phyloP scores from a whole-genome alignment of 1,140 invertebrate species.

The Eurytemora carolleeae region DNA sequence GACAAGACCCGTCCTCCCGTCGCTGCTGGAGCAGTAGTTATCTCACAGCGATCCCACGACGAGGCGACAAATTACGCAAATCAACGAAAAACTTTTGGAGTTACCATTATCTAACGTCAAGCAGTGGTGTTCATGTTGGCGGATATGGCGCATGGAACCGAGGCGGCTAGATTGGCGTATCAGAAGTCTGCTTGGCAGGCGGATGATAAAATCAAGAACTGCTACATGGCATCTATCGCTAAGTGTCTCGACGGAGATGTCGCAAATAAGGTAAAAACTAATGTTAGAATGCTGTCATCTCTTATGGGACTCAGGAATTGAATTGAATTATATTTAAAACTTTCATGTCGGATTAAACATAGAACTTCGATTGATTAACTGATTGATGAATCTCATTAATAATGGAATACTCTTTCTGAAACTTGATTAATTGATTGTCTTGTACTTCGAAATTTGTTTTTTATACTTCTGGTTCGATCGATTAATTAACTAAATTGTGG shows the following conservation, averaged over 20 bases:
- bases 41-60: slow-evolving; percentile 70
- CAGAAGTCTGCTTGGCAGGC: slow-evolving; percentile 69
- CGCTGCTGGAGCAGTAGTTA: slow-evolving; percentile 65
- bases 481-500: no score
- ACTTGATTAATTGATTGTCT: no score
- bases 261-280: slow-evolving; percentile 81
- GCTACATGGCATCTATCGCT: slow-evolving; percentile 71
- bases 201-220: slow-evolving; percentile 58
- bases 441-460: no score
- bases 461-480: no score
- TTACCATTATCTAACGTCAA: slow-evolving; percentile 57
- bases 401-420: no score
- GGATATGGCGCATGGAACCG: slow-evolving; percentile 84
- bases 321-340: no score
- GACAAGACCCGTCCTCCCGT: slow-evolving; percentile 80
- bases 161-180: slow-evolving; percentile 64
- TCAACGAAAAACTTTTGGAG: slow-evolving; percentile 84
- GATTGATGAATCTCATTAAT: no score
- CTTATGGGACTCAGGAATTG: no score
- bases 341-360: no score
- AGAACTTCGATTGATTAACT: no score
- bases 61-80: slow-evolving; percentile 82
- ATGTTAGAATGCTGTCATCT: no score
- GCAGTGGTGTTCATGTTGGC: slow-evolving; percentile 84
- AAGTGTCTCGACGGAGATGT: slow-evolving; percentile 78